Evolutionary conservation across 2,797 vertebrate species (phyloP).

Genomic region (Sylvilagus floridanus): DNA sequence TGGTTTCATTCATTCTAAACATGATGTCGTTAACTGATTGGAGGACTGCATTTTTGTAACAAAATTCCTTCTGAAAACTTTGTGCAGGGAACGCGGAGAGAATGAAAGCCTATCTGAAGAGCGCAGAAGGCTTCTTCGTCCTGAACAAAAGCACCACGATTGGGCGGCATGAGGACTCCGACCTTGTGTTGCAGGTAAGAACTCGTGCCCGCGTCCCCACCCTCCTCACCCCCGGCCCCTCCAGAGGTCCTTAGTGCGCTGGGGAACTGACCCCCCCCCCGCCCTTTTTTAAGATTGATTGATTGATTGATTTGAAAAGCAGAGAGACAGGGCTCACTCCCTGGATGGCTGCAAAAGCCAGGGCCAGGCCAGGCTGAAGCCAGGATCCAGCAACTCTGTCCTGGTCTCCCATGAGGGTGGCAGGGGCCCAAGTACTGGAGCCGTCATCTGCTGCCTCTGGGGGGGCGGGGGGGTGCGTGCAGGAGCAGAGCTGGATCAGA

Average conservation of each 20-base stretch:
- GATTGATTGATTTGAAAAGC: too few species aligned
- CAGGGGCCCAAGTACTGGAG: too few species aligned
- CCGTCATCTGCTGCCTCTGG: too few species aligned
- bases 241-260: too few species aligned
- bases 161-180: conserved; percentile 87
- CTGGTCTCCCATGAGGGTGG: too few species aligned
- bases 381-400: too few species aligned
- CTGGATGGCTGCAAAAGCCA: too few species aligned
- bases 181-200: conserved; percentile 90
- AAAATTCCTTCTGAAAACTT: not conserved
- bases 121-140: conserved; percentile 85
- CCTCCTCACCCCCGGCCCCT: accelerated
- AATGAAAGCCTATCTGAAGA: conserved; percentile 89
- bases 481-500: too few species aligned
- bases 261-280: not conserved
- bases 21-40: not conserved
- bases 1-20: not conserved
- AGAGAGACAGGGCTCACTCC: too few species aligned
- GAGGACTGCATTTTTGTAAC: not conserved
- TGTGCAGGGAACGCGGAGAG: not conserved
- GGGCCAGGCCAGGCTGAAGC: too few species aligned
- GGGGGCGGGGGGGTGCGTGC: too few species aligned
- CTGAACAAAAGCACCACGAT: conserved; percentile 86
- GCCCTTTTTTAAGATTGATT: too few species aligned
- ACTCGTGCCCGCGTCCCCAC: accelerated